These are phyloP conservation scores for Azemiops feae DNA, from an alignment of 2,113 vertebrate species.

Conservation along the genomic window DNA sequence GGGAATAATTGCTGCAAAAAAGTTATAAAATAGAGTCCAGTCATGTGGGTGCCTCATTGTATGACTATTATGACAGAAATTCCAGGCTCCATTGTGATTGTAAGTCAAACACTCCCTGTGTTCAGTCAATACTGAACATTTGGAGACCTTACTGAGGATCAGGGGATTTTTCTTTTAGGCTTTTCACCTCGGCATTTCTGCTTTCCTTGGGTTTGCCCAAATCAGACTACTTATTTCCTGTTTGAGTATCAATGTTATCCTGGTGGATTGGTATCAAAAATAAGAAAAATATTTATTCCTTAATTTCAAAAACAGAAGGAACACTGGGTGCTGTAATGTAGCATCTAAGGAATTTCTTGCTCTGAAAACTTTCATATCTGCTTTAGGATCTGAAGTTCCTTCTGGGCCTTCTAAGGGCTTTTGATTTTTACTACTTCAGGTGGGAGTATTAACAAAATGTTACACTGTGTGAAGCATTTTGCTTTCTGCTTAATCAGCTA, in stretches of 20 bases:
- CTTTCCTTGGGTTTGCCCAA: not conserved
- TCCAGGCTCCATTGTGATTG: no score
- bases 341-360: not conserved
- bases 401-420: not conserved
- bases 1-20: no score
- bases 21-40: no score
- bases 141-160: not conserved
- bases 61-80: no score
- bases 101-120: no score
- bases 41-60: no score
- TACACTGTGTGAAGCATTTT: not conserved
- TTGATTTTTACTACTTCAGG: not conserved
- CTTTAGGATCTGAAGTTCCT: not conserved
- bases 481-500: not conserved
- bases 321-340: not conserved
- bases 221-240: not conserved
- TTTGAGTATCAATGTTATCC: not conserved
- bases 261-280: not conserved
- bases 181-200: not conserved
- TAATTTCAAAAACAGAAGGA: not conserved
- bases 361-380: not conserved
- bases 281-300: not conserved
- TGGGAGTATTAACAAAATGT: not conserved
- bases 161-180: not conserved
- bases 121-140: not conserved